These are phyloP conservation scores for Sphyrna mokarran DNA, from an alignment of 2,113 vertebrate genomes.

Conservation along the genomic window DNA sequence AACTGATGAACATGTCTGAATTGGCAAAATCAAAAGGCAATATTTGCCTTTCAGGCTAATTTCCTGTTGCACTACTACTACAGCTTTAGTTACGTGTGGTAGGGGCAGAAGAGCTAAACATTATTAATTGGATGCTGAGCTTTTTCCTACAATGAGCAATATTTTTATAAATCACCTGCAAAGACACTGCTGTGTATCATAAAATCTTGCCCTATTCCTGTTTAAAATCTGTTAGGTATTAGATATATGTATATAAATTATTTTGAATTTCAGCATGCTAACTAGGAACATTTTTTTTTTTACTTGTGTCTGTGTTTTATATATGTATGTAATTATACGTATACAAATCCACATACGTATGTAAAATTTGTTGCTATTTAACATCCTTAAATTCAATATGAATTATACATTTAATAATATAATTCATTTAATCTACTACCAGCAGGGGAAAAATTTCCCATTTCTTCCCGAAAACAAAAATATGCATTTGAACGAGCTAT, in stretches of 20 bases:
- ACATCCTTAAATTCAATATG: slow-evolving; percentile 35
- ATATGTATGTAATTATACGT: slow-evolving; percentile 12
- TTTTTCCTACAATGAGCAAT: slow-evolving; percentile 32
- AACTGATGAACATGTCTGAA: neutral
- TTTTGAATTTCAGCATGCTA: slow-evolving; percentile 16
- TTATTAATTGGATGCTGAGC: slow-evolving; percentile 15
- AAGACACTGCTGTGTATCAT: neutral
- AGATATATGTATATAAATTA: slow-evolving; percentile 22
- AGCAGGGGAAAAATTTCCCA: slow-evolving; percentile 24
- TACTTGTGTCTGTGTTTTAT: neutral
- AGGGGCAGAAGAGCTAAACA: slow-evolving; percentile 4
- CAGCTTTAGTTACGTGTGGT: slow-evolving; percentile 13
- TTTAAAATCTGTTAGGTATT: slow-evolving; percentile 24
- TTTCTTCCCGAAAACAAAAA: slow-evolving; percentile 35
- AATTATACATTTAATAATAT: slow-evolving; percentile 36
- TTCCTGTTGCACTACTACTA: neutral
- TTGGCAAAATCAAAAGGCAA: neutral
- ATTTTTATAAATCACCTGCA: slow-evolving; percentile 31
- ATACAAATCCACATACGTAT: slow-evolving; percentile 22
- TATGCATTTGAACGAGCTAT: slow-evolving; percentile 27
- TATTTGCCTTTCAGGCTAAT: neutral
- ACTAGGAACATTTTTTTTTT: neutral
- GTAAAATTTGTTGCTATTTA: slow-evolving; percentile 31
- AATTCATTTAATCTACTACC: slow-evolving; percentile 35
- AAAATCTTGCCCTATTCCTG: neutral